Base-by-base conservation (phyloP, 2,797 vertebrate genomes). In the Apogon hyalosoma region DNA sequence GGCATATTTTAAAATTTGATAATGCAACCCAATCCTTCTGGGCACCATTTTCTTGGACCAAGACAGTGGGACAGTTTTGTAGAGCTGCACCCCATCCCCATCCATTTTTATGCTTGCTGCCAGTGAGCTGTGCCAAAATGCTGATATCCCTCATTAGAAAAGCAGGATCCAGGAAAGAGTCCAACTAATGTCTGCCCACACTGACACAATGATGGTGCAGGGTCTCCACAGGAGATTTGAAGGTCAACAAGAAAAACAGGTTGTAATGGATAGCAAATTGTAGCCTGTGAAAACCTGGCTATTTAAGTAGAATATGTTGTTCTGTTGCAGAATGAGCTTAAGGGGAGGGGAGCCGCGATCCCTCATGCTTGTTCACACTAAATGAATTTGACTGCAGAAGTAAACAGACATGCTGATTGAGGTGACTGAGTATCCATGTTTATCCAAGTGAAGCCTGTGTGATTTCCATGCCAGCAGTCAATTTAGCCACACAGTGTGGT, bases 101-200 rank as follows among this genome's bases (percentile, higher is more conserved):
- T 92, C 86, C 87, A 84, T 91, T 87, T 88, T 79, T 77, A 85
- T 70, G 76, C 79, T 71, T 19, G 70, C 79, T 89, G 92, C 92
- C 91, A 91, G 88, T 87, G 87, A 91, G 80, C 83, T 59, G 75
- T 89, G 92, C 91, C 93, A 92, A 91, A 88, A 83, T 80, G 84
- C 82, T 85, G 87, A 92, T 90, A 89, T 85, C 88, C 82, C 89
- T 94, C 88, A 93, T 94, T 93, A 93, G 86, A 88, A 91, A 84
- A 80, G 73, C 84, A 72, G 79, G 52, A 81, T 90, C 82, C 86
- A 92, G 92, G 92, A 93, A 92, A 85, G 82, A 84, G 67, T 91
- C 90, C 90, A 91, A 80, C 78, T 85, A 82, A 82, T 77, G 71
- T 68, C 87, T 82, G 79, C 83, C 62, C 82, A 79, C 85, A 85